Conservation (phyloP, 2,113 vertebrate genomes). For the Strix aluco region DNA sequence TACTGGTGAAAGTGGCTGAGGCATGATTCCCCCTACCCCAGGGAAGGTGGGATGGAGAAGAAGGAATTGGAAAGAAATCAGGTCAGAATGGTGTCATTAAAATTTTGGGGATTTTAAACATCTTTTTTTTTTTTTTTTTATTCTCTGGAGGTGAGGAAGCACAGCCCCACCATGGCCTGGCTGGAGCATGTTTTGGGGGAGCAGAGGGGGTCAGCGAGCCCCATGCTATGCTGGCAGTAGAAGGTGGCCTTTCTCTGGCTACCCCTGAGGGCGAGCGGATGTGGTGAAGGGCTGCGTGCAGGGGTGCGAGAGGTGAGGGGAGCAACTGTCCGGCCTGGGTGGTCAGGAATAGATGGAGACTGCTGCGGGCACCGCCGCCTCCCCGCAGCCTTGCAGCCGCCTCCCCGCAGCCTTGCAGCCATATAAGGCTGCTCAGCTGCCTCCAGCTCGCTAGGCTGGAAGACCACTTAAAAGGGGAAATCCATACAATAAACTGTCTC, state of each 20-base stretch:
- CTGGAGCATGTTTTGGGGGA: neutral
- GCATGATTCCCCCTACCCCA: rapidly evolving
- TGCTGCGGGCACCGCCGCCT: neutral
- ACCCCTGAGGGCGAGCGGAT: neutral
- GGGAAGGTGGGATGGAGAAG: neutral
- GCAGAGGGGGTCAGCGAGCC: neutral
- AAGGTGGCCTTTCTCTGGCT: rapidly evolving
- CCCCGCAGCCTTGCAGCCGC: rapidly evolving
- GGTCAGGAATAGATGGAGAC: slow-evolving; percentile 28
- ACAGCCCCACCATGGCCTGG: neutral
- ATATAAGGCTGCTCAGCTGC: slow-evolving; percentile 30
- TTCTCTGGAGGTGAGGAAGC: neutral
- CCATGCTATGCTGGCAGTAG: neutral
- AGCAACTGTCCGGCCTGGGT: neutral
- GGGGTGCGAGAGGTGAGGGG: rapidly evolving
- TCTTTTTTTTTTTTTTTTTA: neutral
- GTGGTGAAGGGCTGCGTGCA: neutral
- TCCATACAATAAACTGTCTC: neutral
- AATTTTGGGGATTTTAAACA: too few relatives aligned
- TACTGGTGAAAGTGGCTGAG: neutral
- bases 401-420: neutral
- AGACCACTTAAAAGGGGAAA: slow-evolving; percentile 10
- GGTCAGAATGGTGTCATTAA: neutral
- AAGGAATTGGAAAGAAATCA: neutral
- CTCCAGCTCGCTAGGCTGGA: neutral